phyloP scores from a whole-genome alignment of 2,113 vertebrate genomes.

The Kobus ellipsiprymnus region DNA sequence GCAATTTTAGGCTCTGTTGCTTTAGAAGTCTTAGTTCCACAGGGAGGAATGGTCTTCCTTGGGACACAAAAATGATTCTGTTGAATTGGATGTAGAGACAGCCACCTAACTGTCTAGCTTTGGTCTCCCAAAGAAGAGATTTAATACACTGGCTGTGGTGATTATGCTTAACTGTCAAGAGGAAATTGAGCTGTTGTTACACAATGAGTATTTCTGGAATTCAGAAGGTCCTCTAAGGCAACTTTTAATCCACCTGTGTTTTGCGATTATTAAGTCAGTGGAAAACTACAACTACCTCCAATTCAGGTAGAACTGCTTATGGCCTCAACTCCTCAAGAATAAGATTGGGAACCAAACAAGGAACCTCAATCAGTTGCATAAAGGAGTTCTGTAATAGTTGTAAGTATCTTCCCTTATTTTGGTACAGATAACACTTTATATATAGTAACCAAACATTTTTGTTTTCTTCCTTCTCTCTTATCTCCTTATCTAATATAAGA shows the following conservation, averaged over 20 bases:
- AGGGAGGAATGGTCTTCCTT: neutral
- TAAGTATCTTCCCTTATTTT: neutral
- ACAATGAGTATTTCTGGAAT: neutral
- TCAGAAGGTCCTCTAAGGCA: neutral
- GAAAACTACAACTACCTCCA: neutral
- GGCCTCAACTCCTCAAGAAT: neutral
- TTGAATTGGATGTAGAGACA: neutral
- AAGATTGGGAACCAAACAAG: neutral
- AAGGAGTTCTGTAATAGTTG: neutral
- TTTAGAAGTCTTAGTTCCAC: neutral
- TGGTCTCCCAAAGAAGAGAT: neutral
- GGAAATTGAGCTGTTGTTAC: neutral
- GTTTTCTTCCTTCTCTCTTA: constrained; percentile 1
- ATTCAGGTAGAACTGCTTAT: neutral
- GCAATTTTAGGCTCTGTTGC: neutral
- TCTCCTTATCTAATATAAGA: neutral
- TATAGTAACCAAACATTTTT: neutral
- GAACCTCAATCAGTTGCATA: neutral
- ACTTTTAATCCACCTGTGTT: neutral
- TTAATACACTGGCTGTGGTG: neutral
- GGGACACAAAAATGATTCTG: neutral
- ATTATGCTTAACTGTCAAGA: neutral
- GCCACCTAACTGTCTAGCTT: neutral
- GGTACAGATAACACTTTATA: neutral
- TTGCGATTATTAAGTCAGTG: constrained; percentile 22